phyloP scores from a whole-genome alignment of 2,888 invertebrate genomes.

The Drepana falcataria region DNA sequence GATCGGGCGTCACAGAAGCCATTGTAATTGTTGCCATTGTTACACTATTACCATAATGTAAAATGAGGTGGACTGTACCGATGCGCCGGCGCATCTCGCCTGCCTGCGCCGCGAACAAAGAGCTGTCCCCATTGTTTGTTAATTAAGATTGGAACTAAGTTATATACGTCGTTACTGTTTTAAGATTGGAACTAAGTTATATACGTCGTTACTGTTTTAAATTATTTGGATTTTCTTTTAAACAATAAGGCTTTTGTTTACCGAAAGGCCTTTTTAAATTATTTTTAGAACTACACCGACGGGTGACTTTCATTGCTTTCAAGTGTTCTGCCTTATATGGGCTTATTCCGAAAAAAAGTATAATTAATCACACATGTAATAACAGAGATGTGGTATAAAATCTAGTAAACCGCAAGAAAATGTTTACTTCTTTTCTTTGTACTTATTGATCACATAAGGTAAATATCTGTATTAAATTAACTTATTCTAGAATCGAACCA shows the following conservation, averaged over 20 bases:
- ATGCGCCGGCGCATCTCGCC: slow-evolving; percentile 21
- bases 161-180: not conserved
- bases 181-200: slow-evolving; percentile 8
- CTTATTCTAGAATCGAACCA: too few species aligned
- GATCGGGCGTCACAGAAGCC: slow-evolving; percentile 44
- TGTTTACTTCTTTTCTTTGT: too few species aligned
- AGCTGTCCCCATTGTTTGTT: slow-evolving; percentile 34
- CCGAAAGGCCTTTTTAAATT: not conserved
- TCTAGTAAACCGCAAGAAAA: too few species aligned
- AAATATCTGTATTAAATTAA: too few species aligned
- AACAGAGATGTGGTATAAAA: too few species aligned
- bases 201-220: not conserved
- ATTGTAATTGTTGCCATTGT: slow-evolving; percentile 58
- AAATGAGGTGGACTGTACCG: slow-evolving; percentile 13
- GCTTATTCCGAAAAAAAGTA: too few species aligned
- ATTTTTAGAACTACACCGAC: too few species aligned
- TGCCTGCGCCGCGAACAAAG: slow-evolving; percentile 27
- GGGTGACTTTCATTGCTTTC: too few species aligned
- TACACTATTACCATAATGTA: slow-evolving; percentile 43
- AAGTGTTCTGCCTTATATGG: too few species aligned
- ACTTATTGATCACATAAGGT: too few species aligned
- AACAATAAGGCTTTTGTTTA: not conserved
- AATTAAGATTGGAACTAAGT: slow-evolving; percentile 18
- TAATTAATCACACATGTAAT: too few species aligned
- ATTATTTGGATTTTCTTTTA: not conserved